Evolutionary conservation across 2,888 invertebrate genomes (phyloP), one percentile per base, ranked within the genome.

Genomic region (Drosophila macrothrix): DNA sequence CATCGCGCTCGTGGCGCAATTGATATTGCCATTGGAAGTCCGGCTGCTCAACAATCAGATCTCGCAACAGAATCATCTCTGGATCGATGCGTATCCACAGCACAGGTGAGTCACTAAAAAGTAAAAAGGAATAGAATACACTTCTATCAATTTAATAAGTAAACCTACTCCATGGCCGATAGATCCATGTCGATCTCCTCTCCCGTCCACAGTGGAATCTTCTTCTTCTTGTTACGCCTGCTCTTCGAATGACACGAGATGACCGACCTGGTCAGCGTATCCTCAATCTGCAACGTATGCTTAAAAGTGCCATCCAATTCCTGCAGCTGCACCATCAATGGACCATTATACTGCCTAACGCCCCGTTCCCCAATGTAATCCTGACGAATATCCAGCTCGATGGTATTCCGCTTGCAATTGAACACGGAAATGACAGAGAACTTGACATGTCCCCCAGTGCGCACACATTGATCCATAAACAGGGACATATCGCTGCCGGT

Each of bases 1-100:
- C 98, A 94, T 99, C 99, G 84, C 99, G 95, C 94, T 99, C 99
- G 92, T 99, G 99, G 33, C 98, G 95, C 69, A 99, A 94, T 93
- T 99, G 99, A 93, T 98, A 99, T 93, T 99, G 99, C 99, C 99
- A 99, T 93, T 99, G 99, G 94, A 98, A 99, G 94, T 99, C 99
- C 0, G 99, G 98, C 93, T 99, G 99, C 80, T 98, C 97, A 88
- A 98, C 97, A 70, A 96, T 96, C 1, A 97, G 96, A 73, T 96
- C 96, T 1, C 98, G 95, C 81, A 98, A 94, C 1, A 98, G 94
- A 0, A 97, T 97, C 97, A 98, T 98, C 90, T 98, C 98, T 0
- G 98, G 98, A 94, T 98, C 98, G n/a, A 98, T 93, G 10, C 98
- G 95, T 84, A 99, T 97, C 99, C 99, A 99, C 43, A 99, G 94